Base-by-base conservation (phyloP, 2,888 invertebrate species). In the Carterocephalus palaemon region DNA sequence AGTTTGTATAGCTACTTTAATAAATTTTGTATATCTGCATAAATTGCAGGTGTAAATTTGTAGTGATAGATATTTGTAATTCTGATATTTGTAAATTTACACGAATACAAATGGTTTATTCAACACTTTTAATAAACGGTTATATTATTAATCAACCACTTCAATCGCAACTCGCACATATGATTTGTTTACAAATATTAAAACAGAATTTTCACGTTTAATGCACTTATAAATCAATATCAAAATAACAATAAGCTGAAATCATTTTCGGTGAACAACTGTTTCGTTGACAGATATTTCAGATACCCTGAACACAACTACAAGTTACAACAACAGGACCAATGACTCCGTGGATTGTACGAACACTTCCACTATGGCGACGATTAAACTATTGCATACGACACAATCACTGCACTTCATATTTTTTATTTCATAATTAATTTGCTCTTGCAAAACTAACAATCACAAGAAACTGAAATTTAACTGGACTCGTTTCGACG, bases 331-430 rank as follows among this genome's bases (percentile, higher is more conserved):
- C 67, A 77, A 74, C 71, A 75, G 62, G 67, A 73, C 69, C 67
- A 70, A 72, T 72, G 75, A 78, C 70, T 81, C 69, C 70, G 67
- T 67, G 71, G 73, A 75, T 72, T 60, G 67, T 67, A 71, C 65
- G 67, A 73, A 70, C 67, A 70, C 67, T 64, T 74, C 70, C 75
- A 75, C 75, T 78, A 80, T 83, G 83, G 81, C 80, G 80, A 81
- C 76, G 67, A 69, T 57, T 61, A 60, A 57, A 67, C 62, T 60
- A 75, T 64, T 61, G 66, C 59, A 56, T 64, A 60, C 59, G 15
- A 23, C 57, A 58, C 58, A 60, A 56, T 57, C 56, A 67, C 62
- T 53, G 15, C 29, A 64, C 58, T 53, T 39, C n/a, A 19, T 24
- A 54, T 55, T 31, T 31, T 31, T 12, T 36, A 23, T 28, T n/a